Percentiles rank a stretch among this genome's conserved stretches.
Conservation (phyloP, 1,140 invertebrate species). For the Drosophila lacteicornis region DNA sequence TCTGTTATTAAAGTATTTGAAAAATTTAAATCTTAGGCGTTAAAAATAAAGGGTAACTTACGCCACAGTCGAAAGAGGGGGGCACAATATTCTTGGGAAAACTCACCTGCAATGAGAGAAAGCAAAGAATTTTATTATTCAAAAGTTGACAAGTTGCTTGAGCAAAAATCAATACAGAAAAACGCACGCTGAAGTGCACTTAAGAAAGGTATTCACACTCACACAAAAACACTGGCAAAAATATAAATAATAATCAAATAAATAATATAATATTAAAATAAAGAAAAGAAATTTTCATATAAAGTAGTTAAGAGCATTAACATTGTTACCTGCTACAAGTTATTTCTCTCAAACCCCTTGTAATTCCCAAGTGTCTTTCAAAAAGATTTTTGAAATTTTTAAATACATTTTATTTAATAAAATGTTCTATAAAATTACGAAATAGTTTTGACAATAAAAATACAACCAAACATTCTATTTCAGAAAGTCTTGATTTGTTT, state of each 20-base stretch:
- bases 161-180: slow-evolving; percentile 39
- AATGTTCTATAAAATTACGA: too few relatives aligned
- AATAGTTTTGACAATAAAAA: too few relatives aligned
- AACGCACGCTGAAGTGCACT: slow-evolving; percentile 53
- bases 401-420: too few relatives aligned
- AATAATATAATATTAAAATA: background rate
- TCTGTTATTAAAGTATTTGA: slow-evolving; percentile 5
- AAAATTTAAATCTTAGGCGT: slow-evolving; percentile 27
- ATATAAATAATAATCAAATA: background rate
- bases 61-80: slow-evolving; percentile 25
- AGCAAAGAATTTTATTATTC: slow-evolving; percentile 29
- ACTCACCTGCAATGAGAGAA: slow-evolving; percentile 71
- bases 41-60: slow-evolving; percentile 51
- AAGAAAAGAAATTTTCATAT: background rate
- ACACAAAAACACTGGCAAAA: slow-evolving; percentile 7
- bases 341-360: too few relatives aligned
- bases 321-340: too few relatives aligned
- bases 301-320: background rate
- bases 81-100: slow-evolving; percentile 29
- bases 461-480: too few relatives aligned
- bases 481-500: too few relatives aligned
- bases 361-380: background rate
- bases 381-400: too few relatives aligned
- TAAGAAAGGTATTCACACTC: slow-evolving; percentile 43
- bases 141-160: slow-evolving; percentile 31